These are phyloP conservation scores for Lepidocyrtinus sp. DNA, from an alignment of 2,888 invertebrate genomes.

Conservation along the genomic window DNA sequence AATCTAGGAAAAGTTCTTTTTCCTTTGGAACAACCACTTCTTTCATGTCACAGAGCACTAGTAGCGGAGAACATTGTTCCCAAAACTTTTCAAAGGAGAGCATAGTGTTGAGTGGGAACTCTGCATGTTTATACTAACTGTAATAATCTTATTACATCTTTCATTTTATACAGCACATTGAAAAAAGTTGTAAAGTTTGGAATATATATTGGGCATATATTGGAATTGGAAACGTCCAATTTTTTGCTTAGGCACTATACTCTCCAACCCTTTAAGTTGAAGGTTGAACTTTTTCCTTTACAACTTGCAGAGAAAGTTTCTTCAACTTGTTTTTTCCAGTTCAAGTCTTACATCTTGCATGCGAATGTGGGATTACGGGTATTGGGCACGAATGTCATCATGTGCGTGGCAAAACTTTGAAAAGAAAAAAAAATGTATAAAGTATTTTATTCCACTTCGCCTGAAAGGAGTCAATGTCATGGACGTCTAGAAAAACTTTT, in stretches of 20 bases:
- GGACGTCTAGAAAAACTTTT: too few relatives aligned
- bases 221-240: neutral
- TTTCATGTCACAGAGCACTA: neutral
- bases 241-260: neutral
- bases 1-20: neutral
- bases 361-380: slow-evolving; percentile 39
- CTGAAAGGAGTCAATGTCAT: slow-evolving; percentile 19
- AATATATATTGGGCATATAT: neutral
- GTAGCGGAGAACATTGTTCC: neutral
- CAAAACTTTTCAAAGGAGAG: neutral
- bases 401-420: neutral
- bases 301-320: slow-evolving; percentile 31
- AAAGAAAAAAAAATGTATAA: slow-evolving; percentile 3
- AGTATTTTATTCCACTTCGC: neutral
- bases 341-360: slow-evolving; percentile 31
- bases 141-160: neutral
- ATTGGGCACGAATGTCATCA: slow-evolving; percentile 17
- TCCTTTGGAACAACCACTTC: neutral
- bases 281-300: slow-evolving; percentile 2
- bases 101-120: too few relatives aligned
- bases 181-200: too few relatives aligned
- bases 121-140: neutral
- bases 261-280: neutral
- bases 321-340: slow-evolving; percentile 27
- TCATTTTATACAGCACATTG: neutral